Evolutionary conservation across 2,888 invertebrate species (phyloP).

Genomic region (Zygaena filipendulae): DNA sequence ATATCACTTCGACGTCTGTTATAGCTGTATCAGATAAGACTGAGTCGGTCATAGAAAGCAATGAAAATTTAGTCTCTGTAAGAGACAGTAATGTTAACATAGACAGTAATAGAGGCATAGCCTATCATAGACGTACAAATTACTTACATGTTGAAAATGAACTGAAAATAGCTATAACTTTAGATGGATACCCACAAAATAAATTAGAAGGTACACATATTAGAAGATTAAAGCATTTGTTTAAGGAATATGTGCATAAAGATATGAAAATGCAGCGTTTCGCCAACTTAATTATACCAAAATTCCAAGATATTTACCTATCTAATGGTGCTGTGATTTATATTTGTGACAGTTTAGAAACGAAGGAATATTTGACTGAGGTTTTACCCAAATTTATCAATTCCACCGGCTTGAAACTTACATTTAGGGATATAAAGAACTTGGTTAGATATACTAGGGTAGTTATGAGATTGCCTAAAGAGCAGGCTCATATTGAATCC

Average conservation of each 20-base stretch:
- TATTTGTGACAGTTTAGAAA: slow-evolving; percentile 55
- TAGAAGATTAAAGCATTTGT: slow-evolving; percentile 42
- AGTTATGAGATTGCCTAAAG: slow-evolving; percentile 44
- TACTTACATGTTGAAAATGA: slow-evolving; percentile 51
- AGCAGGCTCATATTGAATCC: slow-evolving; percentile 41
- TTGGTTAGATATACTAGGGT: slow-evolving; percentile 49
- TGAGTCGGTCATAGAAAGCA: slow-evolving; percentile 38
- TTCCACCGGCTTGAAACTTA: slow-evolving; percentile 44
- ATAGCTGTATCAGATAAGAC: slow-evolving; percentile 36
- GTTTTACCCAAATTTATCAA: slow-evolving; percentile 45
- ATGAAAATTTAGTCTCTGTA: slow-evolving; percentile 30
- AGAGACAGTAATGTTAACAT: slow-evolving; percentile 42
- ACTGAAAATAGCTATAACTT: slow-evolving; percentile 46
- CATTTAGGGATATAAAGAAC: slow-evolving; percentile 39
- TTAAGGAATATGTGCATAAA: slow-evolving; percentile 50
- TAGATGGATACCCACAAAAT: slow-evolving; percentile 50
- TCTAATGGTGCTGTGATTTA: slow-evolving; percentile 58
- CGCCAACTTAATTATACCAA: slow-evolving; percentile 43
- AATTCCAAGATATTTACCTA: slow-evolving; percentile 51
- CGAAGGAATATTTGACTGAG: slow-evolving; percentile 48
- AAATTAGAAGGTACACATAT: slow-evolving; percentile 54
- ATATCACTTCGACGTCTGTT: slow-evolving; percentile 22
- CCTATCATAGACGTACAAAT: slow-evolving; percentile 53
- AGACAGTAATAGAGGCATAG: slow-evolving; percentile 50
- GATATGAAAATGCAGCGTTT: slow-evolving; percentile 50